Evolutionary conservation across 2,797 vertebrate genomes (phyloP).

Genomic region (Tragelaphus oryx): DNA sequence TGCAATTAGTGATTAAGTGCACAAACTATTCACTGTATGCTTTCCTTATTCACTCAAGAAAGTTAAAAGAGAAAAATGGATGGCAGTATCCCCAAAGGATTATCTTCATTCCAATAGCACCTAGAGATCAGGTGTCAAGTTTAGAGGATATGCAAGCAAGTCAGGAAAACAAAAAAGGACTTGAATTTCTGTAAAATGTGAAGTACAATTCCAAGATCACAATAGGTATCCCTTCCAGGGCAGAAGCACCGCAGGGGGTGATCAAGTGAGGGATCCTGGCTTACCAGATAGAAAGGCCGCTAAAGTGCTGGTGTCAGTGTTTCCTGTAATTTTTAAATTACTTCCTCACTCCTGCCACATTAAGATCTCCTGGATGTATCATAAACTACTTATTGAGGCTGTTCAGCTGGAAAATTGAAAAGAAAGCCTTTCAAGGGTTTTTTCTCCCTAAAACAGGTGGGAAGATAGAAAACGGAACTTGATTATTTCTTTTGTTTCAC

Average conservation of each 20-base stretch:
- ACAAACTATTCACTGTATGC: neutral
- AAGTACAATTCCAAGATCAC: neutral
- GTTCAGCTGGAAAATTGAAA: constrained; percentile 70
- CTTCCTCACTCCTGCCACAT: constrained; percentile 56
- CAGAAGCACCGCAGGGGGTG: neutral
- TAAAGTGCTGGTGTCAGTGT: constrained; percentile 23
- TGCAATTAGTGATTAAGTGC: neutral
- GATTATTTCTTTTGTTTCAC: constrained; percentile 59
- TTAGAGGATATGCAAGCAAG: neutral
- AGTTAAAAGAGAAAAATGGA: neutral
- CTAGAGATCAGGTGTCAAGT: neutral
- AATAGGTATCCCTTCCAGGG: neutral
- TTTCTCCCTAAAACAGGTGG: constrained; percentile 54
- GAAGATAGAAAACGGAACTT: constrained; percentile 37
- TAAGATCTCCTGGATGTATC: constrained; percentile 61
- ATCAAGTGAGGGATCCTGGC: neutral
- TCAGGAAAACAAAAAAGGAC: neutral
- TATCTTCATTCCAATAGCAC: neutral
- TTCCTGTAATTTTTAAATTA: constrained; percentile 65
- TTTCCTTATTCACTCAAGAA: neutral
- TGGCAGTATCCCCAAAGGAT: neutral
- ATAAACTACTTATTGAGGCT: constrained; percentile 62
- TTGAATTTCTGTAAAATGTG: constrained; percentile 8
- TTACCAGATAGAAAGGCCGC: neutral
- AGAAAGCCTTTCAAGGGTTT: constrained; percentile 58